Conservation (phyloP, 2,113 vertebrate genomes). For the Cisticola juncidis region DNA sequence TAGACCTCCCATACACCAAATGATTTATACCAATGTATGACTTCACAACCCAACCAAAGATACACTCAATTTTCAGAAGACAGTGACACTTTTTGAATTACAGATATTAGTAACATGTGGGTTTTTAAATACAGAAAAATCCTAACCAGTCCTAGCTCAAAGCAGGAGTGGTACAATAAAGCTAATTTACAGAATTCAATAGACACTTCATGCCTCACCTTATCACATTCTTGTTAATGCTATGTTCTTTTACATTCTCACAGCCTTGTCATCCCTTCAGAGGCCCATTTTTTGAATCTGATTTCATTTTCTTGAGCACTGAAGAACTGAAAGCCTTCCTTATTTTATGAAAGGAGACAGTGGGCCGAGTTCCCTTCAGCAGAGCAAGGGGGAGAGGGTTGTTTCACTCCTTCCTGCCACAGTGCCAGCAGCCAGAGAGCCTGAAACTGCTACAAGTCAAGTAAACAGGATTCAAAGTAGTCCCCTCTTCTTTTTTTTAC, state of each 20-base stretch:
- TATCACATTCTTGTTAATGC: not conserved
- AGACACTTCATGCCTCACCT: not conserved
- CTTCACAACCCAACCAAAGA: not conserved
- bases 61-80: not conserved
- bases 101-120: not conserved
- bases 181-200: not conserved
- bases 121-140: not conserved
- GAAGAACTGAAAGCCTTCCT: not conserved
- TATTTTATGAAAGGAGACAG: slow-evolving; percentile 28
- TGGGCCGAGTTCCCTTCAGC: not conserved
- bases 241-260: not conserved
- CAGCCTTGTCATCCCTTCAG: not conserved
- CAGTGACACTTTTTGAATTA: not conserved
- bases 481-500: not conserved
- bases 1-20: not conserved
- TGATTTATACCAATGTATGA: not conserved
- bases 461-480: not conserved
- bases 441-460: not conserved
- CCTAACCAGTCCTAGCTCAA: not conserved
- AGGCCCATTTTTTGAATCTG: not conserved
- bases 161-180: not conserved
- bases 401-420: not conserved
- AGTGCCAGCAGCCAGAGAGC: not conserved
- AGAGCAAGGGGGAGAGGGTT: not conserved
- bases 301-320: slow-evolving; percentile 1